Evolutionary conservation across 2,888 invertebrate genomes (phyloP).

Genomic region (Thymelicus sylvestris): DNA sequence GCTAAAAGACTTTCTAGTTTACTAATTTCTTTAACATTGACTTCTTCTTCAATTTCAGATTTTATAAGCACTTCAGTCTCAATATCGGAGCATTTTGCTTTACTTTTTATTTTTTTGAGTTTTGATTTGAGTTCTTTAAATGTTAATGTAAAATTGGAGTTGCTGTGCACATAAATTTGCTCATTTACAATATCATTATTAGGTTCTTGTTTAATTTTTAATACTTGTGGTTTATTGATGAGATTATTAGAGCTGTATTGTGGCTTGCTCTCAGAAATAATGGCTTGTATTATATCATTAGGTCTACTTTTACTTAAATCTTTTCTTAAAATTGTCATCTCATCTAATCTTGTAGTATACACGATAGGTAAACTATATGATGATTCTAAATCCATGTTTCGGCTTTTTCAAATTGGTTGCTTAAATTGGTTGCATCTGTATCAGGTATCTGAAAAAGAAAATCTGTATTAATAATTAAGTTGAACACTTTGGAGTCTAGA

Average conservation of each 20-base stretch:
- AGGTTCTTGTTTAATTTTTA: not conserved
- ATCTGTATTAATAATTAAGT: no score
- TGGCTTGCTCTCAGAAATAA: conserved; percentile 51
- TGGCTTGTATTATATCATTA: conserved; percentile 38
- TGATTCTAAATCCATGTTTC: not conserved
- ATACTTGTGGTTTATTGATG: not conserved
- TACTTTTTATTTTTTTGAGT: not conserved
- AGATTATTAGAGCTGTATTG: conserved; percentile 5
- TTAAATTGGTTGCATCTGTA: not conserved
- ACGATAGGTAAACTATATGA: conserved; percentile 42
- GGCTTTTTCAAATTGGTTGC: not conserved
- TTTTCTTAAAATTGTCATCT: conserved; percentile 49
- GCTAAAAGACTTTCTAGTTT: not conserved
- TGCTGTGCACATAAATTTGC: not conserved
- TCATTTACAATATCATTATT: not conserved
- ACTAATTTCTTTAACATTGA: not conserved
- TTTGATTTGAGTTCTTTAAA: not conserved
- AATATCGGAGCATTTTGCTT: not conserved
- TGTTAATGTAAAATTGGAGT: conserved; percentile 11
- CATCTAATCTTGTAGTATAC: conserved; percentile 55
- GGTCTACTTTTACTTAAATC: conserved; percentile 15
- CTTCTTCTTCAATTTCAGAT: not conserved
- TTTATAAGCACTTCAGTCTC: not conserved
- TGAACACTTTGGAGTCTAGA: no score
- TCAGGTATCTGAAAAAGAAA: conserved; percentile 2